Conservation (phyloP, 1,140 invertebrate genomes). For the Augochlora pura region DNA sequence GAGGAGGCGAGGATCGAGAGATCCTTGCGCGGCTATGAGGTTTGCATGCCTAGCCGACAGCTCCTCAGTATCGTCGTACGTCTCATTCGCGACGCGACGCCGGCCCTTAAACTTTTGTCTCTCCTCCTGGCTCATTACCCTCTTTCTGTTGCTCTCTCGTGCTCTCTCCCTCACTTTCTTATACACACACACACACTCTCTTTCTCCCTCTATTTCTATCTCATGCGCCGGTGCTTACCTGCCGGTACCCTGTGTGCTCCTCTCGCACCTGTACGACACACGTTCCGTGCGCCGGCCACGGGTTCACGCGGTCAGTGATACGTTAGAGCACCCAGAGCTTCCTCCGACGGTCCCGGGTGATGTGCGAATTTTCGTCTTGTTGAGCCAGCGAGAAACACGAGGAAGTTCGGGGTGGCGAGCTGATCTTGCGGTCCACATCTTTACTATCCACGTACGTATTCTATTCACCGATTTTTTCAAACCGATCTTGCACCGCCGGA, state of each 20-base stretch:
- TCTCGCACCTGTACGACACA: background rate
- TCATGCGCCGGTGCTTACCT: background rate
- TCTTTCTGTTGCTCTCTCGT: background rate
- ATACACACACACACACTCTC: too few species aligned
- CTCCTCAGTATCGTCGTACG: constrained; percentile 60
- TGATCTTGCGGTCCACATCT: too few species aligned
- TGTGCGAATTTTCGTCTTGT: constrained; percentile 29
- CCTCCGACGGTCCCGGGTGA: constrained; percentile 19
- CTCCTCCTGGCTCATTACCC: background rate
- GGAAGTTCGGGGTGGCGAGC: constrained; percentile 16
- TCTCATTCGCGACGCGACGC: constrained; percentile 47
- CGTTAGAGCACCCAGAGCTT: background rate
- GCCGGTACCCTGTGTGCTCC: background rate
- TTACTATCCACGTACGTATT: background rate
- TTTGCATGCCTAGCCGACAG: constrained; percentile 50
- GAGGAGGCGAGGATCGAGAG: constrained; percentile 25
- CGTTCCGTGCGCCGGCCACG: background rate
- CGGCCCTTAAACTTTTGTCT: constrained; percentile 28
- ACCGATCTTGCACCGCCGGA: too few species aligned
- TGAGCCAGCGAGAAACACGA: constrained; percentile 7
- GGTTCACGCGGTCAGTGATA: constrained; percentile 6
- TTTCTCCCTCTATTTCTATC: background rate
- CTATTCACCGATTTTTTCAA: too few species aligned
- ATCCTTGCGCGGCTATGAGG: constrained; percentile 55
- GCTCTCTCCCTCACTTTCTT: too few species aligned